A percentile compares a stretch with the other conserved stretches of the same genome.
These are phyloP conservation scores for Rhynchotus rufescens DNA, from an alignment of 2,797 vertebrate species.

Conservation along the genomic window DNA sequence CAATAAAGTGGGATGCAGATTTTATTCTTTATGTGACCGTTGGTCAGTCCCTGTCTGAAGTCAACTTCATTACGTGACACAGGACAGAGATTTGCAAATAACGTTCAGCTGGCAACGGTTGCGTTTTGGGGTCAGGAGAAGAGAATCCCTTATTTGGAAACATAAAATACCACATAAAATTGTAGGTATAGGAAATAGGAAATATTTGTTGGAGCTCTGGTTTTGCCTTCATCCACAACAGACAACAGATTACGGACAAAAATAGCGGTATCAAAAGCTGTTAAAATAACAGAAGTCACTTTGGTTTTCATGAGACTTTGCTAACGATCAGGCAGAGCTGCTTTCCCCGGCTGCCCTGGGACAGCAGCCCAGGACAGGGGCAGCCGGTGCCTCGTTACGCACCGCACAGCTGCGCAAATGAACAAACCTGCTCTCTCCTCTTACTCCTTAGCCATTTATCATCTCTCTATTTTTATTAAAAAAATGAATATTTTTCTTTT, in stretches of 20 bases:
- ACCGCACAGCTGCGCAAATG: not conserved
- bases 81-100: not conserved
- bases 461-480: conserved; percentile 33
- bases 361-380: not conserved
- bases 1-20: conserved; percentile 25
- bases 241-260: not conserved
- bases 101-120: not conserved
- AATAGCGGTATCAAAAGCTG: not conserved
- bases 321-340: not conserved
- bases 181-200: not conserved
- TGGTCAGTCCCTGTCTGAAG: not conserved
- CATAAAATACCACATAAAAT: not conserved
- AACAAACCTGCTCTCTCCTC: not conserved
- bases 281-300: not conserved
- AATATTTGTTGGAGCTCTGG: not conserved
- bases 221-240: not conserved
- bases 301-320: not conserved
- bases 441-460: conserved; percentile 21
- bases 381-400: not conserved
- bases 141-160: not conserved
- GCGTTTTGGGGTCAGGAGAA: not conserved
- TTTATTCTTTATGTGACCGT: not conserved
- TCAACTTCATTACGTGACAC: not conserved
- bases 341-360: not conserved
- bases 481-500: not conserved